Percentiles rank a stretch among this genome's conserved stretches.
Evolutionary conservation across 2,888 invertebrate genomes (phyloP).

Genomic region (Prenolepis imparis): DNA sequence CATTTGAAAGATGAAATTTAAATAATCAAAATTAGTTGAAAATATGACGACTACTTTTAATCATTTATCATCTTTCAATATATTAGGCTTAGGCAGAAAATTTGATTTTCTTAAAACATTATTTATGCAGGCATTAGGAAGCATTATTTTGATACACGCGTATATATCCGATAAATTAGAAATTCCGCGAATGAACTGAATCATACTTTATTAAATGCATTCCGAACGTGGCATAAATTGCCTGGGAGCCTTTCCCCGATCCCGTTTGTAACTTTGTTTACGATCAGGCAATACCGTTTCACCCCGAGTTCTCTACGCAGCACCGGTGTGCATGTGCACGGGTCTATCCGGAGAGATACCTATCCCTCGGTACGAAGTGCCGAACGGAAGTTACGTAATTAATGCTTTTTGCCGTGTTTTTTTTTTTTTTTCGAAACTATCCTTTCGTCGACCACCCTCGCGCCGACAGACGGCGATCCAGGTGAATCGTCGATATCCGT

Average conservation of each 20-base stretch:
- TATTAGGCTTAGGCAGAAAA: too few species aligned
- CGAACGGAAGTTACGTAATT: conserved; percentile 77
- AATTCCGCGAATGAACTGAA: conserved; percentile 32
- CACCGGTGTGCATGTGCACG: conserved; percentile 54
- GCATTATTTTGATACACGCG: not conserved
- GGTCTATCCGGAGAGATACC: conserved; percentile 58
- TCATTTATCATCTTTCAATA: not conserved
- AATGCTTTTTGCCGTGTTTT: conserved; percentile 66
- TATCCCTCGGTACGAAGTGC: conserved; percentile 60
- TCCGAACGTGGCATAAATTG: conserved; percentile 33
- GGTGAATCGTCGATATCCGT: conserved; percentile 49
- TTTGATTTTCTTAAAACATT: too few species aligned
- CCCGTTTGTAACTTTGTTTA: conserved; percentile 52
- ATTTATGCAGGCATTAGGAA: not conserved
- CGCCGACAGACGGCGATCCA: conserved; percentile 51
- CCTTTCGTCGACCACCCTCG: conserved; percentile 36
- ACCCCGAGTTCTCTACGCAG: conserved; percentile 63
- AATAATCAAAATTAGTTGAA: not conserved
- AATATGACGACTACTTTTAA: not conserved
- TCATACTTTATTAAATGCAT: conserved; percentile 48
- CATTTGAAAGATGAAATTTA: not conserved
- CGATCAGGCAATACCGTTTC: conserved; percentile 31
- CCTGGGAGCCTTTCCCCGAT: conserved; percentile 43
- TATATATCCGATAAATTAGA: conserved; percentile 14
- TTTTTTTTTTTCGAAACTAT: conserved; percentile 55